Percentiles rank a stretch among this genome's conserved stretches.
Evolutionary conservation across 1,140 invertebrate species (phyloP).

Genomic region (Hyposmocoma kahamanoa): DNA sequence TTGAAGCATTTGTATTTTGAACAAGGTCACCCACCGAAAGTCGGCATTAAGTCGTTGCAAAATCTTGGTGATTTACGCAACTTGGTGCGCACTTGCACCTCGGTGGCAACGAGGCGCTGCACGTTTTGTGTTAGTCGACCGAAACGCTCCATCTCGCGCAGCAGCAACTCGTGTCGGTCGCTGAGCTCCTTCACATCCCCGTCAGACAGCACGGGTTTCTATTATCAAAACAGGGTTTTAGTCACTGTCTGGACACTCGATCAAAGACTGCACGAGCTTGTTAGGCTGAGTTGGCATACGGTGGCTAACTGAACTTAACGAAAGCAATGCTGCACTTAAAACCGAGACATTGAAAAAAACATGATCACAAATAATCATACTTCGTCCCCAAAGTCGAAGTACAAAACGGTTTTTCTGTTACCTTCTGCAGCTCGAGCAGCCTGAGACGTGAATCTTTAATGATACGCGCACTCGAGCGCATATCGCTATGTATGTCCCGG

Average conservation of each 20-base stretch:
- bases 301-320: too few species aligned
- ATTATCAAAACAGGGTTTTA: neutral
- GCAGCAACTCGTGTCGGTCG: slow-evolving; percentile 45
- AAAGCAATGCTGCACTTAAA: too few species aligned
- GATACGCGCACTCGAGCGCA: slow-evolving; percentile 40
- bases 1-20: too few species aligned
- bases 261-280: too few species aligned
- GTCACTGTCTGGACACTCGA: neutral
- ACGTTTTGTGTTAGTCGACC: slow-evolving; percentile 40
- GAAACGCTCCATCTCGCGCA: slow-evolving; percentile 53
- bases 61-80: neutral
- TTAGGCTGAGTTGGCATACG: too few species aligned
- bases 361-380: too few species aligned
- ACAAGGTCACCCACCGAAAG: too few species aligned
- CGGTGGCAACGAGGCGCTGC: slow-evolving; percentile 35
- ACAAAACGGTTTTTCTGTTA: too few species aligned
- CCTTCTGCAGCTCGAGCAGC: slow-evolving; percentile 50
- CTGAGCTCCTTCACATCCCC: slow-evolving; percentile 43
- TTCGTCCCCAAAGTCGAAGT: too few species aligned
- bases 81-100: slow-evolving; percentile 23
- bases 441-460: slow-evolving; percentile 43
- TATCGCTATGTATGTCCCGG: slow-evolving; percentile 45
- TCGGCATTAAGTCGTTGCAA: too few species aligned
- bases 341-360: too few species aligned
- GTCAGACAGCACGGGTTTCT: slow-evolving; percentile 43